Percentiles rank a stretch among this genome's conserved stretches.
Evolutionary conservation across 2,888 invertebrate species (phyloP).

Genomic region (Stenolophus ochropezus): DNA sequence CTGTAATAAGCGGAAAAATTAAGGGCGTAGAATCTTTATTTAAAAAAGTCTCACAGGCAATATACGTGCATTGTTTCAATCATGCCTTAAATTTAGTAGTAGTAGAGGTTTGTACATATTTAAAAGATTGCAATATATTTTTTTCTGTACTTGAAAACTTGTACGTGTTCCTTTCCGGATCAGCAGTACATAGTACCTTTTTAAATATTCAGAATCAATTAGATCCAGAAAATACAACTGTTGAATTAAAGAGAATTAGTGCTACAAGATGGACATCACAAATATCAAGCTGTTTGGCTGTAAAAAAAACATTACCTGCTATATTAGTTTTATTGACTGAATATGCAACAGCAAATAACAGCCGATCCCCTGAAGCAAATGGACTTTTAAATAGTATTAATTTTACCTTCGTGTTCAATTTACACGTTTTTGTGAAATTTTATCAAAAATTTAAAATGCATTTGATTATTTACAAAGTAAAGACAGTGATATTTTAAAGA

Average conservation of each 20-base stretch:
- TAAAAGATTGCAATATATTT: conserved; percentile 26
- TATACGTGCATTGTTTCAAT: conserved; percentile 59
- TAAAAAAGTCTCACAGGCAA: background rate
- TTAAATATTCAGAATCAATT: conserved; percentile 54
- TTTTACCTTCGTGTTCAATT: background rate
- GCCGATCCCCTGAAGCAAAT: background rate
- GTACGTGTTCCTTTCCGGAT: conserved; percentile 46
- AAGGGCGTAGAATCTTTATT: background rate
- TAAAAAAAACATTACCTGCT: background rate
- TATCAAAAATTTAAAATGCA: background rate
- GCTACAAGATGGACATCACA: background rate
- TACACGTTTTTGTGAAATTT: background rate
- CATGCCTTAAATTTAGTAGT: conserved; percentile 57
- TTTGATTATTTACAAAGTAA: background rate
- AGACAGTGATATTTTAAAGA: background rate
- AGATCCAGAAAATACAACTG: conserved; percentile 10
- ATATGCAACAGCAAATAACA: background rate
- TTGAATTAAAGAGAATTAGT: conserved; percentile 5
- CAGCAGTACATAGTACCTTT: conserved; percentile 52
- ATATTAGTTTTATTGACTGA: background rate
- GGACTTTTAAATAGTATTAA: background rate
- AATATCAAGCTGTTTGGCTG: background rate
- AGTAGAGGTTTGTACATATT: conserved; percentile 57
- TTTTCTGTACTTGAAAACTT: background rate
- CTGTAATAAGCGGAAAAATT: conserved; percentile 55